phyloP scores from a whole-genome alignment of 2,113 vertebrate genomes.

The Paraplagusia blochii region DNA sequence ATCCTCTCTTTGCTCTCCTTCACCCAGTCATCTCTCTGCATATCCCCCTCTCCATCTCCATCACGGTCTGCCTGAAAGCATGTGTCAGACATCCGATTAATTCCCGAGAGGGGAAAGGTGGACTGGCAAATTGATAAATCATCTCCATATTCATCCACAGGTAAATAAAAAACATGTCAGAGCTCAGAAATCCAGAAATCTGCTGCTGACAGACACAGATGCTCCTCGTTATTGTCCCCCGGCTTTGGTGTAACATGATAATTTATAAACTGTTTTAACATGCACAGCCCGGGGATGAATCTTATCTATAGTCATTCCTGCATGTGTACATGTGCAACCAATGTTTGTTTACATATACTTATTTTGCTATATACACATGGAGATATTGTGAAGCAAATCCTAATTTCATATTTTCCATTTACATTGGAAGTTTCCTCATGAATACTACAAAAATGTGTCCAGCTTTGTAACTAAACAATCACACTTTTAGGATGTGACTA shows the following conservation, averaged over 20 bases:
- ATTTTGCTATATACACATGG: too few relatives aligned
- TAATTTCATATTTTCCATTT: too few relatives aligned
- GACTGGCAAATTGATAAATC: constrained; percentile 73
- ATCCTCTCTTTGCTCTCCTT: constrained; percentile 28
- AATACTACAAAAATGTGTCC: too few relatives aligned
- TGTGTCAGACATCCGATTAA: constrained; percentile 84
- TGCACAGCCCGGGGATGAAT: constrained; percentile 36
- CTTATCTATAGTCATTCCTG: constrained; percentile 24
- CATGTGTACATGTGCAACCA: background rate
- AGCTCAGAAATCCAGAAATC: constrained; percentile 63
- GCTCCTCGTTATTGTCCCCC: constrained; percentile 65
- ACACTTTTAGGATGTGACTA: too few relatives aligned
- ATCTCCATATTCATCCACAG: constrained; percentile 69
- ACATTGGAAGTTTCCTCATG: too few relatives aligned
- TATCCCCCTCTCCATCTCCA: constrained; percentile 57
- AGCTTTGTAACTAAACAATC: too few relatives aligned
- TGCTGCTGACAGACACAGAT: constrained; percentile 59
- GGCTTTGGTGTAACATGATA: constrained; percentile 35
- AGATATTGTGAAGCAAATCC: too few relatives aligned
- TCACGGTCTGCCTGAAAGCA: constrained; percentile 60
- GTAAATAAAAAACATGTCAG: constrained; percentile 76
- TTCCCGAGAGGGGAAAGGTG: constrained; percentile 36
- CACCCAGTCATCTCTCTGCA: constrained; percentile 35
- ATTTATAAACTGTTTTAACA: constrained; percentile 60
- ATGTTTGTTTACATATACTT: too few relatives aligned